These are phyloP conservation scores for Deilephila porcellus DNA, from an alignment of 2,888 invertebrate genomes.

Conservation along the genomic window DNA sequence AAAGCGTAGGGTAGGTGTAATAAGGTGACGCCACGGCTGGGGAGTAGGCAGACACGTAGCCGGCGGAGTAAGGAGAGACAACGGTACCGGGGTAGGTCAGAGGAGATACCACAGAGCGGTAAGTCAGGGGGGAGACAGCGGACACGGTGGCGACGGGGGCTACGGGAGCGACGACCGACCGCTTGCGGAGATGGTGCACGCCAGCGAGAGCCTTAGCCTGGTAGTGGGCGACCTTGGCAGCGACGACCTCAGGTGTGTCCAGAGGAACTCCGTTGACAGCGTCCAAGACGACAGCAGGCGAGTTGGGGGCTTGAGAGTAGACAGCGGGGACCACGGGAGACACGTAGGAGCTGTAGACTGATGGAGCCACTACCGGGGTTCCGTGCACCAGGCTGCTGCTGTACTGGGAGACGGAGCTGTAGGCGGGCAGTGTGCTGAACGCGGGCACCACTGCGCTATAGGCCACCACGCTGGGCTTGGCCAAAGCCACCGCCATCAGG, in stretches of 20 bases:
- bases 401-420: slow-evolving; percentile 58
- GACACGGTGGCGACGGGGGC: slow-evolving; percentile 46
- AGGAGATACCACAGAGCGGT: slow-evolving; percentile 45
- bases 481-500: slow-evolving; percentile 84
- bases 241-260: slow-evolving; percentile 80
- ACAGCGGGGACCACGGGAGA: slow-evolving; percentile 46
- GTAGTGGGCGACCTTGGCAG: slow-evolving; percentile 77
- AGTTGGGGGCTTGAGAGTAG: slow-evolving; percentile 67
- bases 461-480: slow-evolving; percentile 71
- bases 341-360: slow-evolving; percentile 45
- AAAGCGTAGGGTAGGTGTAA: slow-evolving; percentile 46
- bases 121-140: slow-evolving; percentile 43
- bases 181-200: slow-evolving; percentile 72
- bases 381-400: slow-evolving; percentile 63
- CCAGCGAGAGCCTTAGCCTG: slow-evolving; percentile 75
- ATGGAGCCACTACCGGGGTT: slow-evolving; percentile 53
- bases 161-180: slow-evolving; percentile 59
- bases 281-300: slow-evolving; percentile 76
- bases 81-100: slow-evolving; percentile 49
- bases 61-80: slow-evolving; percentile 31
- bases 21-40: slow-evolving; percentile 43
- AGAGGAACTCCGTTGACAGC: slow-evolving; percentile 76
- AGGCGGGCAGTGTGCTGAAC: slow-evolving; percentile 34
- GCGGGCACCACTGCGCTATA: slow-evolving; percentile 66
- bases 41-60: slow-evolving; percentile 49